Base-by-base conservation (phyloP, 2,113 vertebrate genomes). In the Cariama cristata region DNA sequence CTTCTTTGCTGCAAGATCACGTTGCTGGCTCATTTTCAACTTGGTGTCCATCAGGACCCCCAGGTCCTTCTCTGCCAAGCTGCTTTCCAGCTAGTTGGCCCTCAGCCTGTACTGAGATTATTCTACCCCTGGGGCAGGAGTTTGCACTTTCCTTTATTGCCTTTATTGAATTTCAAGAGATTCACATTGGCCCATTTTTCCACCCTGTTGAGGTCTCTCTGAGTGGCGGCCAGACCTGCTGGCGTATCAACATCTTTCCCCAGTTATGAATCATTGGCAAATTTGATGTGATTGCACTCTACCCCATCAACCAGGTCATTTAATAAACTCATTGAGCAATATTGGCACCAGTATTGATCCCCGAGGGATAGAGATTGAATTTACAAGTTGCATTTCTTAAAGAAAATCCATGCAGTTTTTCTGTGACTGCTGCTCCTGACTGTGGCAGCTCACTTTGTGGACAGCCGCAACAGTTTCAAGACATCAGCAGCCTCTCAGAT, bases 381-480 rank as follows among this genome's bases (percentile, higher is more conserved):
- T 73, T 60, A 28, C 24, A 22, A 4, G 6, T 64, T 85, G 22
- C 35, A 11, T 47, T 86, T 84, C 63, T 50, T 52, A 56, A 69
- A 66, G 49, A 56, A 94, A 73, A 44, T n/a, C 49, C 3, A 1
- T 23, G 63, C 58, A 80, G 35, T 35, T 64, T 52, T 69, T 30
- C 74, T 22, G n/a, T 3, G 1, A 32, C 2, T 9, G n/a, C 68
- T 90, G 64, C 30, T 83, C n/a, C 44, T 1, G 16, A 2, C 33
- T 0, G 0, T 16, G 58, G 71, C 1, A 4, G 38, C 42, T 71
- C 12, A 38, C 23, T 62, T n/a, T 12, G 35, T 23, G 59, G 50
- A 52, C 21, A 90, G 12, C 18, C 63, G 69, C 16, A 67, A 32
- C 16, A 24, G 19, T 10, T 73, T n/a, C 17, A 80, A 35, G 62